Base-by-base conservation (phyloP, 1,140 invertebrate species). In the Drosophila nigrodunni region DNA sequence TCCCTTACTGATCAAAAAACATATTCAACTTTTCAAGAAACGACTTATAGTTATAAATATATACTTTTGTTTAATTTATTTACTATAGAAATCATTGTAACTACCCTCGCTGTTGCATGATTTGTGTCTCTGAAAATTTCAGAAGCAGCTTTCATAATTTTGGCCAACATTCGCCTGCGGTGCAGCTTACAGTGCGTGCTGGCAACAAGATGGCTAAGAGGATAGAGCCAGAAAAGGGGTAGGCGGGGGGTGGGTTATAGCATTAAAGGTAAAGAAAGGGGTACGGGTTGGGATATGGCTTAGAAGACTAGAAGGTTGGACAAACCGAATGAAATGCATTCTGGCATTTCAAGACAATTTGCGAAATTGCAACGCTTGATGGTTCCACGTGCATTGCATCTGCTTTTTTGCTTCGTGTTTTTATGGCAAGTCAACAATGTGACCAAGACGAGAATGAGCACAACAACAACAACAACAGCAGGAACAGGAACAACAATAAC, bases 291-390 rank as follows among this genome's bases (percentile, higher is more conserved):
- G n/a, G 21, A 35, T 37, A 13, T 34, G 4, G 13, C 25, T 3
- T 9, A 41, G 50, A 18, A 11, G 54, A 50, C 15, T 15, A 10
- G 41, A 15, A 55, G 58, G 39, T 37, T 59, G 62, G 39, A 34
- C 46, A 52, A 62, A 64, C n/a, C 50, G 80, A 87, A 88, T 88
- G 82, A 82, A 87, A 87, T 88, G 82, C 77, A 82, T 87, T 87
- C 83, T 78, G 68, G 74, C 76, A 87, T 81, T 88, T 83, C 83
- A 83, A 87, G 83, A 88, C 83, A 87, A 87, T 87, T 87, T 87
- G 74, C 62, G 70, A 88, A 87, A 87, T 87, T 88, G 83, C 83
- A 88, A 80, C 80, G 83, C 83, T 77, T 87, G 83, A 83, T 82
- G 85, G 72, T 72, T 83, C 76, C 85, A 88, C 80, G 83, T 88